Evolutionary conservation across 2,888 invertebrate genomes (phyloP).

Genomic region (Limnephilus marmoratus): DNA sequence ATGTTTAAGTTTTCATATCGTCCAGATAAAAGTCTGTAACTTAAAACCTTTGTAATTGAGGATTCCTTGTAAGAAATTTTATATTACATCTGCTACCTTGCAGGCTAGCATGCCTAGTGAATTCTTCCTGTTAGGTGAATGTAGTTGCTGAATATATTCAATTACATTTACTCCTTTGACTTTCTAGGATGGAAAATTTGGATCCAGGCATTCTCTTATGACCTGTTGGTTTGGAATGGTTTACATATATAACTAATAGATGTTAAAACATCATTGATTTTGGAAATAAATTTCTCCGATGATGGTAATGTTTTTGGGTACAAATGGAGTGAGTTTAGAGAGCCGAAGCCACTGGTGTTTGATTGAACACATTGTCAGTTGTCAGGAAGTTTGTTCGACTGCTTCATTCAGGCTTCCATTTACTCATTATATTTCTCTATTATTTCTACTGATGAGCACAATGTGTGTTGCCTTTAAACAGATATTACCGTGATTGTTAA

Average conservation of each 20-base stretch:
- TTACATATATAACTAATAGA: neutral
- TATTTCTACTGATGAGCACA: conserved; percentile 53
- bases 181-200: neutral
- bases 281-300: neutral
- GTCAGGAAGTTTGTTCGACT: conserved; percentile 32
- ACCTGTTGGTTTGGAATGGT: neutral
- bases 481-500: conserved; percentile 61
- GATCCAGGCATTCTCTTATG: conserved; percentile 2
- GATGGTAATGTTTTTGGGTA: neutral
- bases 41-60: neutral
- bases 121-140: neutral
- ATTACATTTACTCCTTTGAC: neutral
- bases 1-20: neutral
- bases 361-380: conserved; percentile 17
- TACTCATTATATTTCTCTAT: conserved; percentile 40
- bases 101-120: neutral
- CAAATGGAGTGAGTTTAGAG: neutral
- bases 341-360: conserved; percentile 20
- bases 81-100: neutral
- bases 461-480: conserved; percentile 60
- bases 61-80: neutral
- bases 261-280: neutral
- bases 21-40: neutral
- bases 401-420: conserved; percentile 60
- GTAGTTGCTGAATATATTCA: neutral